Percentiles rank a stretch among this genome's conserved stretches.
phyloP scores from a whole-genome alignment of 2,888 invertebrate genomes.

The Lamellibrachia columna region DNA sequence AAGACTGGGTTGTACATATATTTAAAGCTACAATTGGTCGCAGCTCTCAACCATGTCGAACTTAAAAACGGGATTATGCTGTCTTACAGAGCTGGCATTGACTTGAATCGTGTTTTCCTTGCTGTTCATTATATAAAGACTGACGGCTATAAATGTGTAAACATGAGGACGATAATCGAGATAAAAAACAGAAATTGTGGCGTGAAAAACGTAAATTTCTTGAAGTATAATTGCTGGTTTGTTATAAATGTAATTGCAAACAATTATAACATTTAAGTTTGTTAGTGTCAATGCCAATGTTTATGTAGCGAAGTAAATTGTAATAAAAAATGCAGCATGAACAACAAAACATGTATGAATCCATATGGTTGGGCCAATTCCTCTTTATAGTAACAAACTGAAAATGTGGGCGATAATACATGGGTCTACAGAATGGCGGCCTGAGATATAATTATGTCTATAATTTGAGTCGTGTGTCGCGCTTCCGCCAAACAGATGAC shows the following conservation, averaged over 20 bases:
- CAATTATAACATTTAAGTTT: background rate
- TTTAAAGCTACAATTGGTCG: background rate
- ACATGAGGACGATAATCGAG: background rate
- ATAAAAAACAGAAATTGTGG: background rate
- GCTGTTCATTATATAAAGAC: background rate
- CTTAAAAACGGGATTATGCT: background rate
- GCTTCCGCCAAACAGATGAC: background rate
- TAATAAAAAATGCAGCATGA: background rate
- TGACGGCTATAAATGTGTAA: background rate
- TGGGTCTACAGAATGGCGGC: constrained; percentile 1
- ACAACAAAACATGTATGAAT: background rate
- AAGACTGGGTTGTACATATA: no score
- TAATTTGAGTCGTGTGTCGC: background rate
- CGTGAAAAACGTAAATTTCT: background rate
- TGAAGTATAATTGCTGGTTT: background rate
- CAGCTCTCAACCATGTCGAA: background rate
- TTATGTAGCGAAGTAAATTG: background rate
- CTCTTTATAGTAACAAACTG: background rate
- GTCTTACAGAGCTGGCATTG: background rate
- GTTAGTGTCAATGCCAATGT: background rate
- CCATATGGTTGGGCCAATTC: background rate
- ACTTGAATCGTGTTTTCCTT: background rate
- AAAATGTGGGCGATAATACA: constrained; percentile 1
- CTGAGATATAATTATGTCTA: background rate
- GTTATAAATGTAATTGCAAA: background rate